Evolutionary conservation across 1,140 invertebrate genomes (phyloP), one percentile per base, ranked within the genome.

Genomic region (Acromyrmex charruanus): DNA sequence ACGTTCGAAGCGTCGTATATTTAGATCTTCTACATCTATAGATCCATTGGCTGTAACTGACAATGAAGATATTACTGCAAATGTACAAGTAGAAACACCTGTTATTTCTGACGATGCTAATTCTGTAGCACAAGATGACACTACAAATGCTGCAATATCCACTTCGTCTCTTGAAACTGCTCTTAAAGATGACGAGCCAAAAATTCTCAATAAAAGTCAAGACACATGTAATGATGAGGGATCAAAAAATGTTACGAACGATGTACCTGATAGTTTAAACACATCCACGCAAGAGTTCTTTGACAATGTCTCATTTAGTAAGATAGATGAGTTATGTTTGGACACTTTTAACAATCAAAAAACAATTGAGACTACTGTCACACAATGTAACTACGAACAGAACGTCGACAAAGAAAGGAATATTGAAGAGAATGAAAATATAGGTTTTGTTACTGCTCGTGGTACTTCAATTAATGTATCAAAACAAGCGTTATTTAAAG

Each of bases 261-360:
- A 31, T n/a, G 55, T 35, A 63, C 31, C 72, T 44, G 58, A 89
- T 81, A 65, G 14, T 31, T 79, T 77, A 39, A 91, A 91, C 65
- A 89, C 80, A 21, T 92, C 92, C 6, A 90, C 93, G 7, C 89
- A 93, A 87, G 92, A 93, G 53, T 93, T 94, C 77, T 94, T 93
- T 66, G 86, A 53, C 12, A 92, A 93, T 87, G 90, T 80, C 6
- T 93, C 92, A 0, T 93, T 92, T 21, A 92, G 72, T 86, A 66
- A 58, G 4, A 85, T 94, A 75, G 93, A 94, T 65, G 85, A 91
- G 61, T 72, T 93, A 55, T 92, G 90, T 63, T 61, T 2, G 6
- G 82, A 51, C 14, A 53, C 59, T 82, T 77, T 75, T 61, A 10
- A 77, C 58, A 65, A 90, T 74, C 35, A 74, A 77, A 51, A 44